Evolutionary conservation across 1,140 invertebrate species (phyloP).

Genomic region (Drosophila obscura): DNA sequence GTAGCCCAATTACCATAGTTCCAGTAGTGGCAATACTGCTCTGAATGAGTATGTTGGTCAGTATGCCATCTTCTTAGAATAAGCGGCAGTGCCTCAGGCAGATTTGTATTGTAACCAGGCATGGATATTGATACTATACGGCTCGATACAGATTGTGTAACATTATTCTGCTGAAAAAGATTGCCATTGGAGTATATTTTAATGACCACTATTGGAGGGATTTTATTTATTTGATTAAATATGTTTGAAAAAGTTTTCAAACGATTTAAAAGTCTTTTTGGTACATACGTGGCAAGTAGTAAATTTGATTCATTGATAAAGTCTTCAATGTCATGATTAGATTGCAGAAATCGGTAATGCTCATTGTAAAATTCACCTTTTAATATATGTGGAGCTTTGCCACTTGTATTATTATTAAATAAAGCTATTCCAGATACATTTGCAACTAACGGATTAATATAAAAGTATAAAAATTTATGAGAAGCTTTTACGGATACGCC

Average conservation of each 20-base stretch:
- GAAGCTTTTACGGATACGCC: constrained; percentile 68
- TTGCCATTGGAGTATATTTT: constrained; percentile 85
- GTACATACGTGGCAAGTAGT: constrained; percentile 85
- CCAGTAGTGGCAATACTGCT: constrained; percentile 86
- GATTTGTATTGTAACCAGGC: constrained; percentile 85
- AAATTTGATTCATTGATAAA: constrained; percentile 84
- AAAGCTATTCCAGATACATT: constrained; percentile 86
- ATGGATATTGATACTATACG: constrained; percentile 85
- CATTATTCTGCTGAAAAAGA: constrained; percentile 84
- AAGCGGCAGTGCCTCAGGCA: constrained; percentile 84
- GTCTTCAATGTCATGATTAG: constrained; percentile 84
- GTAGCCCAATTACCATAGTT: constrained; percentile 85
- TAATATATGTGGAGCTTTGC: background rate
- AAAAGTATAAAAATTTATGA: constrained; percentile 84
- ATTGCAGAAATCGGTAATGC: constrained; percentile 83
- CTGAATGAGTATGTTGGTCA: constrained; percentile 45
- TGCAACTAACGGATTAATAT: constrained; percentile 84
- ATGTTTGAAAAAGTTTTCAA: constrained; percentile 59
- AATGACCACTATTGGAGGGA: constrained; percentile 80
- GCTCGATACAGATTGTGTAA: constrained; percentile 62
- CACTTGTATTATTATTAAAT: constrained; percentile 41
- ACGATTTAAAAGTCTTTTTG: constrained; percentile 82
- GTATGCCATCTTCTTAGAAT: constrained; percentile 70
- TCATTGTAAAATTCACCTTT: constrained; percentile 83
- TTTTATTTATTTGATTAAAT: constrained; percentile 27